Evolutionary conservation across 2,113 vertebrate species (phyloP), one percentile per base, ranked within the genome.

Genomic region (Equus quagga): DNA sequence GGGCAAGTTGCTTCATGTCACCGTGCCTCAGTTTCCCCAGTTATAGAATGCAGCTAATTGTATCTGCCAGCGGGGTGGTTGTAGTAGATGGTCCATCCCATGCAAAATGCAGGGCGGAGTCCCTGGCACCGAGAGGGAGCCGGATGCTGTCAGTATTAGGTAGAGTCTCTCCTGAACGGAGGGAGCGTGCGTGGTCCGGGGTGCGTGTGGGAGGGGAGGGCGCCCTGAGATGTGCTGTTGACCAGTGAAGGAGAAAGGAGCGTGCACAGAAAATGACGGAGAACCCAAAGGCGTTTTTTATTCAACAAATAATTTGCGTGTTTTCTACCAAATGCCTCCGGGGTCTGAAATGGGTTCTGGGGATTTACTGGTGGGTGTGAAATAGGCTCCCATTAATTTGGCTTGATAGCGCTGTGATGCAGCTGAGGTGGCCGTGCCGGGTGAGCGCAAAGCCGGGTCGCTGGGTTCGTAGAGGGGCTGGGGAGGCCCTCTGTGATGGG

Each of bases 181-280:
- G 28, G 41, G 54, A 1, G 2, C 1, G 12, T 19, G 18, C 64
- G 15, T 13, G 65, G 75, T 10, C 33, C 15, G 10, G 19, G 1
- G 36, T 8, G 51, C 2, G 2, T 3, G 2, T 3, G 1, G 58
- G 58, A 28, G 36, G 0, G 6, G 82, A 15, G 28, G 58, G 18
- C 58, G 5, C 2, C 0, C 44, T 5, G 9, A 19, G 44, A 4
- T 6, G 6, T n/a, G 54, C 44, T 8, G 6, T 18, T 3, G 12
- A n/a, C 92, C n/a, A 12, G 21, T 1, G 7, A 82, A 36, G 46
- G 46, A 46, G 33, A 69, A 36, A 24, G 62, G 51, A 19, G 11
- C 23, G 2, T 14, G n/a, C 54, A 3, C 65, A 8, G 8, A 41
- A 18, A 23, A 1, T n/a, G 54, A 31, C 31, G 4, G 24, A 31